Base-by-base conservation (phyloP, 2,797 vertebrate genomes). In the Rousettus madagascariensis region DNA sequence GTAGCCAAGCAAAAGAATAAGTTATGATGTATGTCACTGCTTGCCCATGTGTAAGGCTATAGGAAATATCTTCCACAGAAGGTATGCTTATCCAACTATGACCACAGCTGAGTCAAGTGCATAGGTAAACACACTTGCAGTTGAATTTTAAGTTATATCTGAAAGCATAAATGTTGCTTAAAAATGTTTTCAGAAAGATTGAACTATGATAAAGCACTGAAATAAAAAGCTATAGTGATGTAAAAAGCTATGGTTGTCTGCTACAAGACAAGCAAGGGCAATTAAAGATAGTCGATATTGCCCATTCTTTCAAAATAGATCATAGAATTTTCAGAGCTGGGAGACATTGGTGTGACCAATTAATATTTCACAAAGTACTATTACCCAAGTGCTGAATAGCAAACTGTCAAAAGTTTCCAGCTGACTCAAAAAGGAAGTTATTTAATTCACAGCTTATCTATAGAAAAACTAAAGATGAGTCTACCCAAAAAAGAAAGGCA, bases 371-470 rank as follows among this genome's bases (percentile, higher is more conserved):
- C 38, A 22, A 95, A 92, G 75, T 95, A 72, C 49, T 94, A 79
- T 90, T 43, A 95, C 80, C 53, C 75, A 85, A 75, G 71, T 85
- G 61, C 43, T 94, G 57, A 94, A 59, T 88, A 96, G 61, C 66
- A 92, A 90, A 93, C 66, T 82, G 95, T 95, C 63, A 92, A 90
- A 96, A 93, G 66, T 96, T 96, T 97, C 92, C 92, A 96, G 55
- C 68, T 95, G 72, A 86, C 49, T 96, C 84, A 95, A 96, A 96
- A 90, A 90, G 33, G 82, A 96, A 96, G 85, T 89, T 79, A 93
- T 74, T 95, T 90, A 96, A 96, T 86, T 91, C 36, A 88, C 74
- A 87, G 92, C 84, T 95, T 92, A 83, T 65, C 90, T 74, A 95
- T 3, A 94, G 84, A 94, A 96, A 96, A 95, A 94, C 20, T 51